Conservation (phyloP, 2,113 vertebrate species). For the Indicator indicator region DNA sequence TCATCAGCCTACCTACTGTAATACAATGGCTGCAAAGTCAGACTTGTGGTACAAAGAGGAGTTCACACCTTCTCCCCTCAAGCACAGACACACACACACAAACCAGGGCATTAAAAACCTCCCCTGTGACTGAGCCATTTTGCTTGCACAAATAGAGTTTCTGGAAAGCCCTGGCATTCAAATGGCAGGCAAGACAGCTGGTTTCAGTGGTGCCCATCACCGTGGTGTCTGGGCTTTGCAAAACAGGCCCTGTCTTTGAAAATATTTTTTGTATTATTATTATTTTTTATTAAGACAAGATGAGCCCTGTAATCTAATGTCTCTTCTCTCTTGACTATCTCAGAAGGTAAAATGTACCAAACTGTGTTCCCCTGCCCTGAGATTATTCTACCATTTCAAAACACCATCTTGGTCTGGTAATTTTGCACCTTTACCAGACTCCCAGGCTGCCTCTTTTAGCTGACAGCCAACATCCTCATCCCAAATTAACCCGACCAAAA, state of each 20-base stretch:
- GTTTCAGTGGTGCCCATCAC: not conserved
- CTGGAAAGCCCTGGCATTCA: not conserved
- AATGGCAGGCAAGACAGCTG: not conserved
- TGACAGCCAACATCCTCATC: not conserved
- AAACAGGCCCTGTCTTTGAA: not conserved
- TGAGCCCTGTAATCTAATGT: not conserved
- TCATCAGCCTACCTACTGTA: not conserved
- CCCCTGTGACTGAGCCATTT: fast-evolving
- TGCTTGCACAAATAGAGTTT: not conserved
- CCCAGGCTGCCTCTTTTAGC: not conserved
- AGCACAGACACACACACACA: fast-evolving
- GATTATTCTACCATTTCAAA: not conserved
- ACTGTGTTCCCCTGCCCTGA: not conserved
- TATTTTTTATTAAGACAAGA: not conserved
- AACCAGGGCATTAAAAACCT: fast-evolving
- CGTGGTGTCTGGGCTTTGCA: not conserved
- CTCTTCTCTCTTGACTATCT: not conserved
- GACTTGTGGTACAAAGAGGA: not conserved
- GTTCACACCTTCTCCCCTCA: not conserved
- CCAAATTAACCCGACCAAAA: not conserved
- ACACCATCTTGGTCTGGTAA: not conserved
- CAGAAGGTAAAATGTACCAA: not conserved
- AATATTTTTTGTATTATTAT: not conserved
- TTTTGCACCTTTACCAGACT: not conserved
- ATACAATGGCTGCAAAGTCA: not conserved